Percentiles rank a stretch among this genome's conserved stretches.
phyloP scores from a whole-genome alignment of 23 tunicate species.

The Clavelina lepadiformis region DNA sequence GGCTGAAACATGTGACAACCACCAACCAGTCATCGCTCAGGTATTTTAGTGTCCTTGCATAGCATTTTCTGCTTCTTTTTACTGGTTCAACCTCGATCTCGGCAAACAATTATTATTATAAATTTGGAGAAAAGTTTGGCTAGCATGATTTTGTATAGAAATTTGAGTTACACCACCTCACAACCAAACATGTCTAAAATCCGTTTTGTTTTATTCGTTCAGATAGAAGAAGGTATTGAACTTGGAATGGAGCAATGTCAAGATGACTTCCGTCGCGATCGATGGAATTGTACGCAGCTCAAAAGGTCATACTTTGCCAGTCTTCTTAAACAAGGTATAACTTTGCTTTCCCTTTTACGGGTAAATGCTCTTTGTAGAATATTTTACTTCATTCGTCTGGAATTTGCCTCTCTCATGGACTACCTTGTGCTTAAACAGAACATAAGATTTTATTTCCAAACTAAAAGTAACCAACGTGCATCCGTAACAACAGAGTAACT shows the following conservation, averaged over 20 bases:
- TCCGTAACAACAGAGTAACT: too few species aligned
- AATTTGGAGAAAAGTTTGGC: background rate
- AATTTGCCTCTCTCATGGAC: too few species aligned
- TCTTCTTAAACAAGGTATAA: slow-evolving; percentile 53
- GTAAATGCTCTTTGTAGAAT: too few species aligned
- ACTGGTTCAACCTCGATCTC: too few species aligned
- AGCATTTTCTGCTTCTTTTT: too few species aligned
- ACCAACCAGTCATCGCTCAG: slow-evolving; percentile 13
- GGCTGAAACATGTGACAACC: slow-evolving; percentile 33
- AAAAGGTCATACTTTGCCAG: slow-evolving; percentile 22
- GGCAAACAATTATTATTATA: background rate
- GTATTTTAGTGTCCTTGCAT: slow-evolving; percentile 1
- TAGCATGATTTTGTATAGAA: background rate
- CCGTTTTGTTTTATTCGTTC: background rate
- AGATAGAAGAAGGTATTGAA: slow-evolving; percentile 44
- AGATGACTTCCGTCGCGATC: slow-evolving; percentile 22
- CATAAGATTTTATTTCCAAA: too few species aligned
- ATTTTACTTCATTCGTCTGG: too few species aligned
- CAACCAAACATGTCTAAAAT: too few species aligned
- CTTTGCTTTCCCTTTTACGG: too few species aligned
- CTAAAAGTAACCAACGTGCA: too few species aligned
- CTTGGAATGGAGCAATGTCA: slow-evolving; percentile 35
- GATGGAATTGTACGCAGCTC: slow-evolving; percentile 55
- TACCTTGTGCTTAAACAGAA: too few species aligned
- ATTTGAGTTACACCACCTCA: background rate